These are phyloP conservation scores for Tipula unca DNA, from an alignment of 2,888 invertebrate genomes.

Conservation along the genomic window DNA sequence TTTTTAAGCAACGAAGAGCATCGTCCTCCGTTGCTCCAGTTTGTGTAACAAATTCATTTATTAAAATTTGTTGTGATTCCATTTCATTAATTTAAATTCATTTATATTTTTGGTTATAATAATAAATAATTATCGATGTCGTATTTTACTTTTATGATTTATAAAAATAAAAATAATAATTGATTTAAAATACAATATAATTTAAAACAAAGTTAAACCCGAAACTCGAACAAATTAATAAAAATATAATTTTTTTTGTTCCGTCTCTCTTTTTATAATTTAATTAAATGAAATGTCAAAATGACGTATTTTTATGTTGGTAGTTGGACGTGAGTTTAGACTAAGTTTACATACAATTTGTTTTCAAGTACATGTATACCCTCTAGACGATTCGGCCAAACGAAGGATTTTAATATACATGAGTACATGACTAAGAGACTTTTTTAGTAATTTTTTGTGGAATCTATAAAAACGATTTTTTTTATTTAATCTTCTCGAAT, in stretches of 20 bases:
- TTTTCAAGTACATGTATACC: no score
- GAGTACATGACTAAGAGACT: no score
- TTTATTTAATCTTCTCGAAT: no score
- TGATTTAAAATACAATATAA: not conserved
- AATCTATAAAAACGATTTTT: no score
- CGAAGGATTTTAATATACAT: no score
- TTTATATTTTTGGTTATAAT: not conserved
- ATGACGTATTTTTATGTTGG: not conserved
- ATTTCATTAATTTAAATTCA: constrained; percentile 21
- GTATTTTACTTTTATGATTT: not conserved
- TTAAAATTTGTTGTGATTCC: constrained; percentile 26
- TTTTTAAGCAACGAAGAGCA: constrained; percentile 28
- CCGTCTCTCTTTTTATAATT: not conserved
- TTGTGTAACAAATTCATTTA: constrained; percentile 27
- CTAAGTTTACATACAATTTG: not conserved
- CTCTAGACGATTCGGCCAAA: no score
- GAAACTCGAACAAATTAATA: not conserved
- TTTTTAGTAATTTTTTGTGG: no score
- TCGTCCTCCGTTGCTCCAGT: constrained; percentile 28
- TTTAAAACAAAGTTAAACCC: not conserved
- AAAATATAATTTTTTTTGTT: not conserved
- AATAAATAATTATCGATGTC: not conserved
- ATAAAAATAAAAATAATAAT: not conserved
- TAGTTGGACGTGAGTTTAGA: not conserved
- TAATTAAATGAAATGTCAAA: not conserved